A percentile compares a stretch with the other conserved stretches of the same genome.
These are phyloP conservation scores for Augochlora pura DNA, from an alignment of 1,140 invertebrate species.

Conservation along the genomic window DNA sequence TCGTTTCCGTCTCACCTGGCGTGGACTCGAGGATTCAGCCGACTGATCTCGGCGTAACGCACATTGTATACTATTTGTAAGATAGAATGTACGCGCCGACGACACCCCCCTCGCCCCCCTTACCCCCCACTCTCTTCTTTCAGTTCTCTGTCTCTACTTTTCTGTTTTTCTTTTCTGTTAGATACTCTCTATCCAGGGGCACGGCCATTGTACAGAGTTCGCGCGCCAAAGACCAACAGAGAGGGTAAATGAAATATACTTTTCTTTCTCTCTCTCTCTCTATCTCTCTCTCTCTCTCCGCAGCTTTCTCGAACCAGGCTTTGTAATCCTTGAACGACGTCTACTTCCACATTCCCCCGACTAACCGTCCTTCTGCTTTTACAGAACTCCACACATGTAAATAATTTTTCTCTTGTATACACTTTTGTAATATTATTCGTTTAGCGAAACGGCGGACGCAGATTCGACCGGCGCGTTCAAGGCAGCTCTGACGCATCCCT, in stretches of 20 bases:
- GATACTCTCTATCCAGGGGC: conserved; percentile 80
- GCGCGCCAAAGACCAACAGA: conserved; percentile 80
- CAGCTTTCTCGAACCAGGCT: conserved; percentile 33
- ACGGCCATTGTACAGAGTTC: conserved; percentile 80
- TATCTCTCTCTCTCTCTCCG: too few relatives aligned
- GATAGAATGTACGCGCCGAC: conserved; percentile 24
- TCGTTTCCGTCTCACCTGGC: conserved; percentile 1
- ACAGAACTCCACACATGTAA: conserved; percentile 18
- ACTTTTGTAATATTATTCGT: neutral
- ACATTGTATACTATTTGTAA: conserved; percentile 38
- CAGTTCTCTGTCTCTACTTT: conserved; percentile 60
- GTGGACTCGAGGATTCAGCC: conserved; percentile 3
- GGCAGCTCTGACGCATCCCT: neutral
- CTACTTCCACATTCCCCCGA: conserved; percentile 5
- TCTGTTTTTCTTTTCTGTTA: conserved; percentile 72
- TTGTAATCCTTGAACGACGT: conserved; percentile 36
- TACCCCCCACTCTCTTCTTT: conserved; percentile 9
- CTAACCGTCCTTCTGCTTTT: conserved; percentile 28
- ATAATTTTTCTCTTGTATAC: neutral
- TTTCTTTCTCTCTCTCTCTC: too few relatives aligned
- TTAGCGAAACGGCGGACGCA: neutral
- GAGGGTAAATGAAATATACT: conserved; percentile 80
- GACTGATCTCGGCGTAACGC: conserved; percentile 30
- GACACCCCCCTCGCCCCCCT: too few relatives aligned
- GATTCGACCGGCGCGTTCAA: neutral